These are phyloP conservation scores for Drosophila nigricruria DNA, from an alignment of 2,888 invertebrate species.

Conservation along the genomic window DNA sequence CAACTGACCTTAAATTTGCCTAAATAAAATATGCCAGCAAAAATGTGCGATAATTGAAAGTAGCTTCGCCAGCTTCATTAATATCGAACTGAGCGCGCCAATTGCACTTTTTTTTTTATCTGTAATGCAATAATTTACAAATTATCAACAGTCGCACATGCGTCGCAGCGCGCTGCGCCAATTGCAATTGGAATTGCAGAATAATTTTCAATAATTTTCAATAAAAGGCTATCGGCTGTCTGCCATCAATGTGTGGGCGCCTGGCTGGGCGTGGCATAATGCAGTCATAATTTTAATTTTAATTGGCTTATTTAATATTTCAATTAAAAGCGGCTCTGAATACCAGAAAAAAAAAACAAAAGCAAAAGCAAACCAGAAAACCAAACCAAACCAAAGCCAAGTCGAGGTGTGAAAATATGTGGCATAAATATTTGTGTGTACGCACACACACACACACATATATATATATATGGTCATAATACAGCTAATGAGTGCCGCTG, in stretches of 20 bases:
- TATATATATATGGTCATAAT: slow-evolving; percentile 22
- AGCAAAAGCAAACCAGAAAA: not conserved
- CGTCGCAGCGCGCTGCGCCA: slow-evolving; percentile 31
- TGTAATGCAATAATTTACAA: slow-evolving; percentile 70
- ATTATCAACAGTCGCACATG: slow-evolving; percentile 67
- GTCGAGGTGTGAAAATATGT: slow-evolving; percentile 62
- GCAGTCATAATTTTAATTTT: slow-evolving; percentile 76
- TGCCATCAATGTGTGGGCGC: slow-evolving; percentile 53
- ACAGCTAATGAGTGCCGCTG: slow-evolving; percentile 67
- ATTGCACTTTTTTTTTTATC: slow-evolving; percentile 65
- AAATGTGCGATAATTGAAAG: slow-evolving; percentile 46
- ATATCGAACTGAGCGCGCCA: slow-evolving; percentile 25
- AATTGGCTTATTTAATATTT: slow-evolving; percentile 82
- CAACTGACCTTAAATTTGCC: slow-evolving; percentile 40
- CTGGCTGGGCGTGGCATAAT: slow-evolving; percentile 50
- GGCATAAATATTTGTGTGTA: slow-evolving; percentile 40
- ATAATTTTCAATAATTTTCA: slow-evolving; percentile 62
- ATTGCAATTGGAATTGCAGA: too few species aligned
- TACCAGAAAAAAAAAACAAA: slow-evolving; percentile 30
- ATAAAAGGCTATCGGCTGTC: slow-evolving; percentile 69
- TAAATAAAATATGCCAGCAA: slow-evolving; percentile 27
- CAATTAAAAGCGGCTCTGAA: slow-evolving; percentile 64
- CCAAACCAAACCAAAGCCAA: slow-evolving; percentile 27
- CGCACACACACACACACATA: not conserved
- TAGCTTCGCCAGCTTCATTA: slow-evolving; percentile 41